These are phyloP conservation scores for Drosophila kanekoi DNA, from an alignment of 2,888 invertebrate species.

Conservation along the genomic window DNA sequence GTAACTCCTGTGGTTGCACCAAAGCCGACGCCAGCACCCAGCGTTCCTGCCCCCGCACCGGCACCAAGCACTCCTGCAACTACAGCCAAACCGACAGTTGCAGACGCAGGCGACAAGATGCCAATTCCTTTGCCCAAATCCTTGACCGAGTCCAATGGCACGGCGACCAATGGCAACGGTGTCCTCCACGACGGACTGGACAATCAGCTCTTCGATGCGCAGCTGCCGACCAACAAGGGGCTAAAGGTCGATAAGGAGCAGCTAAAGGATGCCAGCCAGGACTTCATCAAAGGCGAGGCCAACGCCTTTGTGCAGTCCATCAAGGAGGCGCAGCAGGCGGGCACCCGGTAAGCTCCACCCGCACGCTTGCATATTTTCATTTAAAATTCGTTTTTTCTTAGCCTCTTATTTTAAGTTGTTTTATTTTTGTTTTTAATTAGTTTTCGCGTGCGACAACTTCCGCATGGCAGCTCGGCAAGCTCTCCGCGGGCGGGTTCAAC, in stretches of 20 bases:
- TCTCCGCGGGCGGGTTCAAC: conserved; percentile 54
- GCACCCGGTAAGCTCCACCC: conserved; percentile 61
- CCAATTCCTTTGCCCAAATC: conserved; percentile 67
- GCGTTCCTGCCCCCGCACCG: conserved; percentile 12
- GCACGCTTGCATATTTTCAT: conserved; percentile 7
- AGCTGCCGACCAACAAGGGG: conserved; percentile 68
- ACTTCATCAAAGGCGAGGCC: conserved; percentile 82
- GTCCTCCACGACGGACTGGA: conserved; percentile 59
- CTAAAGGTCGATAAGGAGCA: conserved; percentile 70
- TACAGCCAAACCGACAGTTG: conserved; percentile 11
- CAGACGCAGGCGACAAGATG: conserved; percentile 57
- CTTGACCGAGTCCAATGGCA: conserved; percentile 41
- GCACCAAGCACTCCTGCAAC: conserved; percentile 22
- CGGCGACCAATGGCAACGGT: conserved; percentile 57
- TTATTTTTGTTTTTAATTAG: conserved; percentile 38
- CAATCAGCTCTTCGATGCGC: conserved; percentile 70
- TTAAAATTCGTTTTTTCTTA: conserved; percentile 15
- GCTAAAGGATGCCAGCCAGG: conserved; percentile 82
- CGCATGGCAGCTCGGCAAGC: conserved; percentile 36
- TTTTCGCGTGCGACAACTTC: conserved; percentile 41
- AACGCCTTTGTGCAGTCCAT: conserved; percentile 74
- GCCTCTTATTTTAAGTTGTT: conserved; percentile 32
- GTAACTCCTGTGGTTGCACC: conserved; percentile 22
- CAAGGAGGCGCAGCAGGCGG: conserved; percentile 70
- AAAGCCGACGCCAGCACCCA: conserved; percentile 26